These are phyloP conservation scores for Drosophila paulistorum DNA, from an alignment of 1,140 invertebrate species.

Conservation along the genomic window DNA sequence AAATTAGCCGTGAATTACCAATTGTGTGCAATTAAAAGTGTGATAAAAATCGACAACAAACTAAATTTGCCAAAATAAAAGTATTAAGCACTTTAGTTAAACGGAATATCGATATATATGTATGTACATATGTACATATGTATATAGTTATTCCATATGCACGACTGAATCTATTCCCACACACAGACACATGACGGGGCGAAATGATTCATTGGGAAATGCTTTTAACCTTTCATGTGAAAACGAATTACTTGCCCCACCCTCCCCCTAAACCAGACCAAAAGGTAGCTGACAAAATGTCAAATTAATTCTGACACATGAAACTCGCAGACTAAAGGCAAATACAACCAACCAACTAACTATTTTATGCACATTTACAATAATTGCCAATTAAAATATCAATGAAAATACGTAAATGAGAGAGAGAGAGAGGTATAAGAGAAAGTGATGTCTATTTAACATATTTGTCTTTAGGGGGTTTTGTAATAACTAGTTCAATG, in stretches of 20 bases:
- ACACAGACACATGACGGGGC: background rate
- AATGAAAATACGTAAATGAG: background rate
- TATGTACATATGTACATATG: too few species aligned
- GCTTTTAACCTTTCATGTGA: constrained; percentile 5
- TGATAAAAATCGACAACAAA: background rate
- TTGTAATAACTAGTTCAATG: too few species aligned
- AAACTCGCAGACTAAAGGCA: background rate
- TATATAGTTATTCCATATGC: background rate
- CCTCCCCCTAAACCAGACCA: too few species aligned
- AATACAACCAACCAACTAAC: background rate
- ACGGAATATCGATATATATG: background rate
- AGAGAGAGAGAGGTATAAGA: too few species aligned
- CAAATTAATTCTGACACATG: constrained; percentile 9
- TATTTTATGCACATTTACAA: constrained; percentile 3
- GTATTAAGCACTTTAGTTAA: background rate
- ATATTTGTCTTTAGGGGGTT: too few species aligned
- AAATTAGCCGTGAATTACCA: background rate
- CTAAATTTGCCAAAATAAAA: background rate
- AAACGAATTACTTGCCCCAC: background rate
- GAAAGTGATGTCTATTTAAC: too few species aligned
- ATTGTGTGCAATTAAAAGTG: constrained; percentile 1
- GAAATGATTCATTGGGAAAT: constrained; percentile 4
- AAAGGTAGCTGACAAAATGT: background rate
- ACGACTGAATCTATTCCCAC: background rate
- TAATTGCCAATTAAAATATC: constrained; percentile 12